Evolutionary conservation across 2,797 vertebrate genomes (phyloP).

Genomic region (Pelodytes ibericus): DNA sequence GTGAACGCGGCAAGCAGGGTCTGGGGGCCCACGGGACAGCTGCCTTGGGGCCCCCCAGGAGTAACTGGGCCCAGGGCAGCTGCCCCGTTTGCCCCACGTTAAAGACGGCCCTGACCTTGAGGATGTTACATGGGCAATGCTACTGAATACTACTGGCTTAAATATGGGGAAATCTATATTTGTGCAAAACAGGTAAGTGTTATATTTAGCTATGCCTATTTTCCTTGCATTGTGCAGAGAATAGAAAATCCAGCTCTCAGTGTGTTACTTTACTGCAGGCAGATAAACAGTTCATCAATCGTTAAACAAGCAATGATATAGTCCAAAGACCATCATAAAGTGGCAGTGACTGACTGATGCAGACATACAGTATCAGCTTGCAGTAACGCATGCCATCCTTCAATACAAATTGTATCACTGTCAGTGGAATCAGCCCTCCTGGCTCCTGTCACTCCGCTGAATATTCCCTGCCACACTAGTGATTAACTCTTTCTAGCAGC

Average conservation of each 20-base stretch:
- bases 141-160: too few species aligned
- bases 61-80: too few species aligned
- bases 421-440: constrained; percentile 11
- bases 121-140: too few species aligned
- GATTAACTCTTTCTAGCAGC: constrained; percentile 75
- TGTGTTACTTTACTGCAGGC: neutral
- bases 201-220: too few species aligned
- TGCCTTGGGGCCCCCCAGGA: too few species aligned
- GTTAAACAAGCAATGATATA: neutral
- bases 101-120: too few species aligned
- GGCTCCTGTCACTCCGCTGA: constrained; percentile 19
- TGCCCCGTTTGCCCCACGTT: too few species aligned
- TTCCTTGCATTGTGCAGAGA: too few species aligned
- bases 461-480: constrained; percentile 61
- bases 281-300: constrained; percentile 2
- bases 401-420: constrained; percentile 29
- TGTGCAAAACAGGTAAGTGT: too few species aligned
- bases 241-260: neutral
- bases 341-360: neutral
- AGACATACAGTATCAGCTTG: constrained; percentile 14
- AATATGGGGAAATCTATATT: too few species aligned
- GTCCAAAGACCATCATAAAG: constrained; percentile 6
- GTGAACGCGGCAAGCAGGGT: too few species aligned
- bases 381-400: constrained; percentile 1
- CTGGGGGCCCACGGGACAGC: too few species aligned